Conservation (phyloP, 2,797 vertebrate genomes). For the Chelon auratus region DNA sequence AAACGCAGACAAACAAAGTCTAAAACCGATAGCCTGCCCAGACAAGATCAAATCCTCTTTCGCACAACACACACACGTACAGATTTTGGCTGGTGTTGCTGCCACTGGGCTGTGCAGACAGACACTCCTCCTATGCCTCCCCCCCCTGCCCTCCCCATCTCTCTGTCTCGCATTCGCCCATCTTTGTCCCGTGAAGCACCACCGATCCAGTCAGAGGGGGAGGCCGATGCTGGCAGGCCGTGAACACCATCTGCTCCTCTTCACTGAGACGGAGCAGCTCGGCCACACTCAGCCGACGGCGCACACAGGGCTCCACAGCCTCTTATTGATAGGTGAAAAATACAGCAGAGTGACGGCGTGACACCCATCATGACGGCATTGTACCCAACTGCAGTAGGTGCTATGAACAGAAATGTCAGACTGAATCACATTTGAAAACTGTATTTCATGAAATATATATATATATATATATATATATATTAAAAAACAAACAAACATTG, state of each 20-base stretch:
- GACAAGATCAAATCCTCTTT: background rate
- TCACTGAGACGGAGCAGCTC: conserved; percentile 33
- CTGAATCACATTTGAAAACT: background rate
- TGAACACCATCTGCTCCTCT: conserved; percentile 72
- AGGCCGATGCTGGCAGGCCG: conserved; percentile 57
- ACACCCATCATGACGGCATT: background rate
- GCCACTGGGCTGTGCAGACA: conserved; percentile 34
- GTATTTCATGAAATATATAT: background rate
- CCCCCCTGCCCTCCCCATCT: conserved; percentile 24
- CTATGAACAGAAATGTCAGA: background rate
- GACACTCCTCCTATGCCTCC: conserved; percentile 11
- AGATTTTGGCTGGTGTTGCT: conserved; percentile 46
- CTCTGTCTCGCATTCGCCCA: conserved; percentile 24
- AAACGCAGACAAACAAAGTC: conserved; percentile 42
- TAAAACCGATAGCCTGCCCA: background rate
- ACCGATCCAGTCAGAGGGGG: conserved; percentile 45
- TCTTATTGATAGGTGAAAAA: conserved; percentile 10
- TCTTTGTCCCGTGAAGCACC: conserved; percentile 64
- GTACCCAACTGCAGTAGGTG: background rate
- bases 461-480: background rate
- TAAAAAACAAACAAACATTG: background rate
- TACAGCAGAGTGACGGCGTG: too few species aligned
- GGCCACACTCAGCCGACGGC: conserved; percentile 13
- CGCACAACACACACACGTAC: conserved; percentile 31
- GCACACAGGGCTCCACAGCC: conserved; percentile 13